Percentiles rank a stretch among this genome's conserved stretches.
Evolutionary conservation across 2,113 vertebrate genomes (phyloP).

Genomic region (Eretmochelys imbricata): DNA sequence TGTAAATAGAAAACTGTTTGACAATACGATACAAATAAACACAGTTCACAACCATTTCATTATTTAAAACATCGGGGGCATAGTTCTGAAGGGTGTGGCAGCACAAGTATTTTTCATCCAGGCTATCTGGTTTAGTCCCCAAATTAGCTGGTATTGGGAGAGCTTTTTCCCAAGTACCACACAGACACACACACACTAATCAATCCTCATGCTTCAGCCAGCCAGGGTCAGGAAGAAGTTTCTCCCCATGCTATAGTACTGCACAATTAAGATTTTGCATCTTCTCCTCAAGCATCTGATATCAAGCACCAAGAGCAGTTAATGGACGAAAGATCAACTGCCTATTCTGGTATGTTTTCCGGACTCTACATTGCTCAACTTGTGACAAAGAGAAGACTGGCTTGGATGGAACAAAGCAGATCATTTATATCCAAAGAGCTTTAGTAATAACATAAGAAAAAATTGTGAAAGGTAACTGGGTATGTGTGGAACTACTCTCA

Average conservation of each 20-base stretch:
- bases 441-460: background rate
- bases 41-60: background rate
- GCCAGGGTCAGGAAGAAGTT: background rate
- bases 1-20: background rate
- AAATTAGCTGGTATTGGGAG: background rate
- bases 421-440: background rate
- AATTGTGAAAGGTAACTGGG: background rate
- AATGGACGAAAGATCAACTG: accelerated
- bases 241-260: background rate
- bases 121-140: background rate
- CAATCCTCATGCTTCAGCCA: background rate
- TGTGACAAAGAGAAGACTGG: background rate
- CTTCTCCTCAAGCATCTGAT: background rate
- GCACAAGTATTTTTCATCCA: background rate
- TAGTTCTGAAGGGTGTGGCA: background rate
- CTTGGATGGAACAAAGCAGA: background rate
- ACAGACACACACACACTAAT: background rate
- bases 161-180: conserved; percentile 35
- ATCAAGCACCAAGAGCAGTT: accelerated
- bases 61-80: background rate
- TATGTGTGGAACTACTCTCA: background rate
- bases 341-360: background rate
- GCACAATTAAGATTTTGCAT: background rate
- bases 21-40: background rate
- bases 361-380: background rate